Conservation (phyloP, 2,888 invertebrate species). For the Philaethria dido region DNA sequence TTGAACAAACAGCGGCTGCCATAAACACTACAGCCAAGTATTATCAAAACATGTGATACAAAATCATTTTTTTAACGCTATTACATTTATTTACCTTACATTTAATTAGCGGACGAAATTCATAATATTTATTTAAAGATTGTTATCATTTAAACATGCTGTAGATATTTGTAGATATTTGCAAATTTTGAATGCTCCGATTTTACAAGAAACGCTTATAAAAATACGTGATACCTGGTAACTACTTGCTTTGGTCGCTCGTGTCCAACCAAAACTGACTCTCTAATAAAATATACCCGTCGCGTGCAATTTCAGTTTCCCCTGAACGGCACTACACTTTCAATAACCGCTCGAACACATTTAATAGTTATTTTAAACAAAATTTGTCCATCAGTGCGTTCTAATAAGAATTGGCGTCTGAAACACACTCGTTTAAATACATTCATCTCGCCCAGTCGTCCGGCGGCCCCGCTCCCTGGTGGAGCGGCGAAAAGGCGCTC, state of each 20-base stretch:
- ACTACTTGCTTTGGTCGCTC: constrained; percentile 42
- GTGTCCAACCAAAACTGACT: constrained; percentile 25
- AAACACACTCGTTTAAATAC: constrained; percentile 49
- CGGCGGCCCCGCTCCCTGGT: constrained; percentile 68
- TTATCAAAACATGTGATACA: constrained; percentile 44
- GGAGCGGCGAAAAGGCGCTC: constrained; percentile 88
- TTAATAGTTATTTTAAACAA: constrained; percentile 23
- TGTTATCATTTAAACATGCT: constrained; percentile 35
- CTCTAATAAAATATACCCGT: constrained; percentile 34
- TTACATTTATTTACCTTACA: constrained; percentile 43
- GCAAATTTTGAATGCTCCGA: constrained; percentile 29
- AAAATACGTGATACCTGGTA: constrained; percentile 41
- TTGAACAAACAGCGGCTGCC: constrained; percentile 11
- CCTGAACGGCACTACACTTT: constrained; percentile 25
- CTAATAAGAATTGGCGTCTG: constrained; percentile 62
- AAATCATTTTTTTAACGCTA: constrained; percentile 46
- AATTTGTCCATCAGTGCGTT: constrained; percentile 53
- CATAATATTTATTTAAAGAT: constrained; percentile 37
- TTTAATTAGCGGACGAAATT: constrained; percentile 45
- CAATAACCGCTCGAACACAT: constrained; percentile 22
- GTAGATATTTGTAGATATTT: constrained; percentile 31
- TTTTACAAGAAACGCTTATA: constrained; percentile 34
- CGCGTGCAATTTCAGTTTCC: constrained; percentile 39
- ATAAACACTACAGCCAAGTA: constrained; percentile 7
- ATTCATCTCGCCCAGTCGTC: constrained; percentile 88